phyloP scores from a whole-genome alignment of 1,140 invertebrate species.

The Lepidurus arcticus region DNA sequence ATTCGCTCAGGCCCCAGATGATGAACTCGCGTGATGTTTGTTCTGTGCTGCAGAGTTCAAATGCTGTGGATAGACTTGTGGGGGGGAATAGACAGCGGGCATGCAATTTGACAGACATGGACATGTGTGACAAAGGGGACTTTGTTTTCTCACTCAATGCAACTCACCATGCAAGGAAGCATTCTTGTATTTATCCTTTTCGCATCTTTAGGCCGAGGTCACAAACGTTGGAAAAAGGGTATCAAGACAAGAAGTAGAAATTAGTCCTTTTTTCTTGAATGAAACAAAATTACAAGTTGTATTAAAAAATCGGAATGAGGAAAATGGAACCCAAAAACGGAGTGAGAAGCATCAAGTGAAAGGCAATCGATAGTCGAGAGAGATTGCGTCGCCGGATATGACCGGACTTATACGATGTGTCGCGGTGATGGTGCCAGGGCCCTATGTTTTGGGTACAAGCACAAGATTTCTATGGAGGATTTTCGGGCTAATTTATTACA shows the following conservation, averaged over 20 bases:
- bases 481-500: neutral
- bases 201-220: too few relatives aligned
- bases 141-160: neutral
- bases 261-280: too few relatives aligned
- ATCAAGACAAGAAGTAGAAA: too few relatives aligned
- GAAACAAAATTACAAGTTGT: too few relatives aligned
- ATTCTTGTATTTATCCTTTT: neutral
- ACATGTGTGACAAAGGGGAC: neutral
- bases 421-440: conserved; percentile 6
- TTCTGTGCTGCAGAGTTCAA: neutral
- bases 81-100: neutral
- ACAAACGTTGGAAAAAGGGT: too few relatives aligned
- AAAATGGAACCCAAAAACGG: neutral
- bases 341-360: neutral
- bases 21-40: conserved; percentile 10
- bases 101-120: conserved; percentile 13
- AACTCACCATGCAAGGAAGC: neutral
- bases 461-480: conserved; percentile 1
- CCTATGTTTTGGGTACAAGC: neutral
- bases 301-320: too few relatives aligned
- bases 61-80: conserved; percentile 7
- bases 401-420: conserved; percentile 6
- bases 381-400: conserved; percentile 4
- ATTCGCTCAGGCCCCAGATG: neutral
- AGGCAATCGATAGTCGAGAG: conserved; percentile 12